A percentile compares a stretch with the other conserved stretches of the same genome.
phyloP scores from a whole-genome alignment of 2,797 vertebrate genomes.

The Poecilia wingei region DNA sequence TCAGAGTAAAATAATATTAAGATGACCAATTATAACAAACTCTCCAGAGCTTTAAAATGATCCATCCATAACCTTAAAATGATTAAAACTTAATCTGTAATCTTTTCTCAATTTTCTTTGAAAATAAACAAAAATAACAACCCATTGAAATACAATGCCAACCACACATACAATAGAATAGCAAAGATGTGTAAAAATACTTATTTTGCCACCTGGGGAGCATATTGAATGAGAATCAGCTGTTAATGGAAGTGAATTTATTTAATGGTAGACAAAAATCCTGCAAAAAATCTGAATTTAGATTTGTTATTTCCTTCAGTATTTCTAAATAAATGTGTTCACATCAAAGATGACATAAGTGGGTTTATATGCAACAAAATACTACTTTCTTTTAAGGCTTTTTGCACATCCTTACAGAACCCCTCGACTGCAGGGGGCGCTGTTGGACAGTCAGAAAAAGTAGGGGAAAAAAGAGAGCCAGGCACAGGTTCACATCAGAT shows the following conservation, averaged over 20 bases:
- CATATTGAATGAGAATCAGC: neutral
- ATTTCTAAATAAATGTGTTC: neutral
- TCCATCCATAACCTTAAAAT: neutral
- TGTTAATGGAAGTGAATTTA: neutral
- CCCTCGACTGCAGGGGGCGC: neutral
- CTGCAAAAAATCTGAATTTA: neutral
- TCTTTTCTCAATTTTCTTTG: constrained; percentile 27
- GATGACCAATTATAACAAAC: neutral
- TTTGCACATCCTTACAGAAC: neutral
- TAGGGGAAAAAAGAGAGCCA: constrained; percentile 10
- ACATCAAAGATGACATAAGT: neutral
- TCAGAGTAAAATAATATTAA: neutral
- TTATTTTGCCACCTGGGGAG: neutral
- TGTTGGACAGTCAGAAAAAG: neutral
- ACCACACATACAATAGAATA: neutral
- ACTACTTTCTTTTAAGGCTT: neutral
- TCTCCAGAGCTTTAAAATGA: neutral
- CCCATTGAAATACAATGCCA: neutral
- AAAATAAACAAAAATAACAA: neutral
- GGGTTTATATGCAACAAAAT: neutral
- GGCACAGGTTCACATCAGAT: constrained; percentile 16
- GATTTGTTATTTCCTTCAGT: neutral
- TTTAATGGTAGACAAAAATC: neutral
- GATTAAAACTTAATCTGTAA: constrained; percentile 8
- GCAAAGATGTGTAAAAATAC: neutral